Conservation (phyloP, 2,888 invertebrate genomes). For the Agapostemon virescens region DNA sequence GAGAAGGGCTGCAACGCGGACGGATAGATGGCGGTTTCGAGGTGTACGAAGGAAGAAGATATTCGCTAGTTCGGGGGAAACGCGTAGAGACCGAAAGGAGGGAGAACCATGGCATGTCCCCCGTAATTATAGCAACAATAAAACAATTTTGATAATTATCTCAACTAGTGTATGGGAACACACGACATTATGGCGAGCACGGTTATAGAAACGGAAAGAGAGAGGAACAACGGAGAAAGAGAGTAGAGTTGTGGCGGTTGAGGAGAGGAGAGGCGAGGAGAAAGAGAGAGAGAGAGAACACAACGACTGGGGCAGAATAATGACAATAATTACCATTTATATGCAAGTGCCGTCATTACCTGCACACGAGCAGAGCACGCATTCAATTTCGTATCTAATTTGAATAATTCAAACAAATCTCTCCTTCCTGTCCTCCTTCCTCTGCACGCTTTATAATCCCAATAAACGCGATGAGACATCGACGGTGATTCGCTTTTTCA, state of each 20-base stretch:
- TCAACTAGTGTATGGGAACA: conserved; percentile 80
- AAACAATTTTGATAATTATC: conserved; percentile 80
- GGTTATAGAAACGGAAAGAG: conserved; percentile 61
- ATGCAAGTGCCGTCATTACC: conserved; percentile 80
- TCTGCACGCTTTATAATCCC: conserved; percentile 79
- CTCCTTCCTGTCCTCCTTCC: conserved; percentile 80
- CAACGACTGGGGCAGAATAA: conserved; percentile 79
- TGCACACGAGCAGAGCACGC: conserved; percentile 80
- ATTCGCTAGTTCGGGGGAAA: conserved; percentile 45
- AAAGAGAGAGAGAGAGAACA: conserved; percentile 65
- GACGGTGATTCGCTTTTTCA: conserved; percentile 67
- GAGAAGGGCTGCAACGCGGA: not conserved
- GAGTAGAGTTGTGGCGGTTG: conserved; percentile 18
- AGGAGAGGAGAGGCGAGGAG: conserved; percentile 26
- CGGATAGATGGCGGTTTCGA: conserved; percentile 12
- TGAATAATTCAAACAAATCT: conserved; percentile 80
- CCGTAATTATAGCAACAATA: conserved; percentile 80
- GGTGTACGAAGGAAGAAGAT: conserved; percentile 26
- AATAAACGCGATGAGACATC: conserved; percentile 77
- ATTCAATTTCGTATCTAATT: conserved; percentile 80
- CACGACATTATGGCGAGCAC: conserved; percentile 75
- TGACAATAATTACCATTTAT: conserved; percentile 80
- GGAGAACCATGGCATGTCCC: conserved; percentile 77
- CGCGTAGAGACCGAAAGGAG: conserved; percentile 44
- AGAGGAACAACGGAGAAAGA: conserved; percentile 47